Conservation (phyloP, 2,113 vertebrate species). For the Cheirogaleus medius region DNA sequence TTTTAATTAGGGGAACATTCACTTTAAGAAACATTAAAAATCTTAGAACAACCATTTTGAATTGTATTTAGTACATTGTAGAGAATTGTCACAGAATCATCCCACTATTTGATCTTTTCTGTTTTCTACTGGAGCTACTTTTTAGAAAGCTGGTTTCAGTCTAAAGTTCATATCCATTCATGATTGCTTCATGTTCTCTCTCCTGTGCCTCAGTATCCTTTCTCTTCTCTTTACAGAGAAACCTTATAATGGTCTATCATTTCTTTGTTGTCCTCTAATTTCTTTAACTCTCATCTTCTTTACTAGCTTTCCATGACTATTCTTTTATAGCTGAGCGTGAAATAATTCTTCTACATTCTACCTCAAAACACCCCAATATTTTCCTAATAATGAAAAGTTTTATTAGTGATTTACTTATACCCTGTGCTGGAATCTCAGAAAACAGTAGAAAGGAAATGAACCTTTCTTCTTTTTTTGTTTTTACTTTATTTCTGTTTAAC, state of each 20-base stretch:
- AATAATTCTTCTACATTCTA: constrained; percentile 12
- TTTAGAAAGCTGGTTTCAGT: constrained; percentile 11
- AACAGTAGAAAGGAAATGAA: constrained; percentile 3
- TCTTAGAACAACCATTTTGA: not conserved
- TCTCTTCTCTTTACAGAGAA: not conserved
- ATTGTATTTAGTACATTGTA: not conserved
- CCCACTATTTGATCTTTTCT: not conserved
- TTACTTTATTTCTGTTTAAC: not conserved
- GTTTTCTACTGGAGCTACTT: not conserved
- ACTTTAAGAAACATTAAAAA: not conserved
- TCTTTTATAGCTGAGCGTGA: not conserved
- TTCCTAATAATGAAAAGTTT: not conserved
- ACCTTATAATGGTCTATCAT: not conserved
- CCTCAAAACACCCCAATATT: not conserved
- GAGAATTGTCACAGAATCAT: not conserved
- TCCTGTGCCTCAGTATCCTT: not conserved
- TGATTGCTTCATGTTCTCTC: not conserved
- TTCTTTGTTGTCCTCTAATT: not conserved
- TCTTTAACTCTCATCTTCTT: not conserved
- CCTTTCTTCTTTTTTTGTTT: not conserved
- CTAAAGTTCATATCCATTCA: not conserved
- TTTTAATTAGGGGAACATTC: not conserved
- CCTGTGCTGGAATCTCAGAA: not conserved
- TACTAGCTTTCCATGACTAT: not conserved
- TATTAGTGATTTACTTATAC: not conserved